Conservation (phyloP, 2,797 vertebrate species). For the Amblyopsis hoosieri region DNA sequence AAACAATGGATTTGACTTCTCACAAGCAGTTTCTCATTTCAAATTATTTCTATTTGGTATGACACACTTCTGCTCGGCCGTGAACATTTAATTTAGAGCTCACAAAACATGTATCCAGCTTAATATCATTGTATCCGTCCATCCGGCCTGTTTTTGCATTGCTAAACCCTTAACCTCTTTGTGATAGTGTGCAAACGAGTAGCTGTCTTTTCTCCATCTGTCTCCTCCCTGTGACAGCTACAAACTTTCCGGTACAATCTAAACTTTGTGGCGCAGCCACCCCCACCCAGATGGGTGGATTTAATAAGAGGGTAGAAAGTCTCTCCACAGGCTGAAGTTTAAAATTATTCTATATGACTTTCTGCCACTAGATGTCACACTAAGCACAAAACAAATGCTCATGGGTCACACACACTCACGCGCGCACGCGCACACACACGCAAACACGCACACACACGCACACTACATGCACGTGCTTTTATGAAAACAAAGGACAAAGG, state of each 20-base stretch:
- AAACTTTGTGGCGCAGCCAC: slow-evolving; percentile 69
- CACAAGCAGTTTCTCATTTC: slow-evolving; percentile 41
- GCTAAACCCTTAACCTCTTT: slow-evolving; percentile 8
- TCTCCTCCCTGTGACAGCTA: slow-evolving; percentile 61
- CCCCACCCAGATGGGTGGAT: slow-evolving; percentile 77
- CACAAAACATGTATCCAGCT: slow-evolving; percentile 19
- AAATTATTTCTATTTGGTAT: slow-evolving; percentile 33
- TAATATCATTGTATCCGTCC: slow-evolving; percentile 35
- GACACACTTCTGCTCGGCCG: slow-evolving; percentile 23
- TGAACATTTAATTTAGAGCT: slow-evolving; percentile 6
- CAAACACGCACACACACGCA: background rate
- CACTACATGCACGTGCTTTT: too few relatives aligned
- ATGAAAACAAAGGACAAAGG: too few relatives aligned
- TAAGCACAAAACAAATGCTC: too few relatives aligned
- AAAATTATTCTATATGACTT: slow-evolving; percentile 31
- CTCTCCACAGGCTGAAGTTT: slow-evolving; percentile 46
- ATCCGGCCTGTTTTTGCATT: slow-evolving; percentile 32
- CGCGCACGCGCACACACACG: too few relatives aligned
- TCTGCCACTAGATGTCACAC: too few relatives aligned
- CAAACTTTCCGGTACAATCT: slow-evolving; percentile 67
- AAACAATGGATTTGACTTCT: slow-evolving; percentile 39
- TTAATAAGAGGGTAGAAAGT: slow-evolving; percentile 61
- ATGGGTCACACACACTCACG: too few relatives aligned
- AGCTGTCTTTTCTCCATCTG: slow-evolving; percentile 60
- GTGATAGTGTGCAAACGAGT: slow-evolving; percentile 13